Base-by-base conservation (phyloP, 2,888 invertebrate species). In the Chesias legatella region DNA sequence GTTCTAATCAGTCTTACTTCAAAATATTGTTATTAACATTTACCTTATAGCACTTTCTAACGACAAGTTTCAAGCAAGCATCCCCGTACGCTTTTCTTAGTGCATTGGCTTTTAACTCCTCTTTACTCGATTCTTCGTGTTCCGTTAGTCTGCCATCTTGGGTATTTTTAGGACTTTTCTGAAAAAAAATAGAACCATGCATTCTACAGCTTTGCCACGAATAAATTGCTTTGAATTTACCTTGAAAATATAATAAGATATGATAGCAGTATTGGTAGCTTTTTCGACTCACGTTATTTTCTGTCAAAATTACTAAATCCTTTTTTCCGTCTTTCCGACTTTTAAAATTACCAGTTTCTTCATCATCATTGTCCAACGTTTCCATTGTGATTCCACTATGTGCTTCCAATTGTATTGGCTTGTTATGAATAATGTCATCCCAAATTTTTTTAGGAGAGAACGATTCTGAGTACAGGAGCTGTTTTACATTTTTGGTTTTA, bases 1-100 rank as follows among this genome's bases (percentile, higher is more conserved):
- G n/a, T n/a, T n/a, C n/a, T n/a, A n/a, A n/a, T n/a, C n/a, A n/a
- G n/a, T n/a, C n/a, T n/a, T n/a, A n/a, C n/a, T n/a, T n/a, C n/a
- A n/a, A n/a, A n/a, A n/a, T 10, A 22, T 17, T 21, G n/a, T 4
- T 11, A 21, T 9, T 29, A 21, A 10, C n/a, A 22, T 41, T 51
- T 56, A 73, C 76, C 63, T 58, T 67, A 10, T 55, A 65, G 52
- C 83, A 83, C 54, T 77, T 82, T 30, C 49, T 69, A 1, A 80
- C 30, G 1, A 79, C 74, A 0, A 78, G 43, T 53, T 68, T 76
- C 23, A 71, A 37, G 22, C 83, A 83, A 0, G 74, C 73, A 3
- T 75, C 72, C 0, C 75, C 79, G 21, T 81, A 80, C 0, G 72
- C 73, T 32, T 67, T 35, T 10, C 80, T 56, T 0, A 81, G 53